These are phyloP conservation scores for Eledona agricola DNA, from an alignment of 2,888 invertebrate genomes.

Conservation along the genomic window DNA sequence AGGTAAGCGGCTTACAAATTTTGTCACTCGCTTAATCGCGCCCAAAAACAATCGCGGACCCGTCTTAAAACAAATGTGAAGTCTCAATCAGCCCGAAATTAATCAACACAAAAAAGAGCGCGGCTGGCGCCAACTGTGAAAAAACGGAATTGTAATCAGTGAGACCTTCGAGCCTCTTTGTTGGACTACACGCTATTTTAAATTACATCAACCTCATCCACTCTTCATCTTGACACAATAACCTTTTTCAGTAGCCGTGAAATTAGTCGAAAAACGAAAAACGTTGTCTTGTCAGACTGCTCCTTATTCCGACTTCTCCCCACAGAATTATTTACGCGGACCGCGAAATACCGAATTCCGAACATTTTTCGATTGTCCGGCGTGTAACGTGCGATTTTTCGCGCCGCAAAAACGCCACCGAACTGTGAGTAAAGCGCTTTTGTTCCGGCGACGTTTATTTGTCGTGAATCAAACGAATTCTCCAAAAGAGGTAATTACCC, in stretches of 20 bases:
- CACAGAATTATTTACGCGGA: slow-evolving; percentile 15
- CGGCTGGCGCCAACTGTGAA: slow-evolving; percentile 28
- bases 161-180: slow-evolving; percentile 28
- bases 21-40: slow-evolving; percentile 42
- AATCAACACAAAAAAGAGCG: slow-evolving; percentile 26
- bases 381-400: not conserved
- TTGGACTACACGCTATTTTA: slow-evolving; percentile 38
- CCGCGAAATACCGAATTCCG: not conserved
- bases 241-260: slow-evolving; percentile 47
- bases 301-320: slow-evolving; percentile 12
- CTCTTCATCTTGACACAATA: slow-evolving; percentile 46
- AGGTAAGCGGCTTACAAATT: slow-evolving; percentile 41
- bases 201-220: slow-evolving; percentile 44
- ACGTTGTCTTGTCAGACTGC: slow-evolving; percentile 9
- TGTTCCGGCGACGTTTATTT: not conserved
- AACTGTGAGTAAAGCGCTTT: not conserved
- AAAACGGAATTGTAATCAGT: slow-evolving; percentile 35
- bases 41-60: slow-evolving; percentile 34
- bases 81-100: slow-evolving; percentile 25
- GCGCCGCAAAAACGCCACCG: not conserved
- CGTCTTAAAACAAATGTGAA: slow-evolving; percentile 25
- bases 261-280: slow-evolving; percentile 43
- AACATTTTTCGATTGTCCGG: not conserved
- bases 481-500: slow-evolving; percentile 8
- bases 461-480: slow-evolving; percentile 5